These are phyloP conservation scores for Hippopotamyrus pictus DNA, from an alignment of 2,797 vertebrate species.

Conservation along the genomic window DNA sequence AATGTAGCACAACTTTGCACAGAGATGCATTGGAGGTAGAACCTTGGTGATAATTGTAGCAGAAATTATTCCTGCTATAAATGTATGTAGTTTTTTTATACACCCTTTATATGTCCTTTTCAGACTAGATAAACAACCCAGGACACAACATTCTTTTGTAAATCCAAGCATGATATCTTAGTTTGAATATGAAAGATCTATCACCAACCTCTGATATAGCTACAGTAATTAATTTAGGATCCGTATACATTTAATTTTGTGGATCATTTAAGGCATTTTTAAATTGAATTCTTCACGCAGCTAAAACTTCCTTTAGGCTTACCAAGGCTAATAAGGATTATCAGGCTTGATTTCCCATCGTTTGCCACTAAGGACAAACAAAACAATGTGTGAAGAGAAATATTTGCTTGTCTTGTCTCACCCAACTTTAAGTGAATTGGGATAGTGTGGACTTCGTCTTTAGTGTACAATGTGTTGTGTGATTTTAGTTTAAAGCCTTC, in stretches of 20 bases:
- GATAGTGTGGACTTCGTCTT: neutral
- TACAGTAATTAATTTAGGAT: neutral
- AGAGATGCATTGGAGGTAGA: neutral
- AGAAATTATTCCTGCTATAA: neutral
- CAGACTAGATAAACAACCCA: neutral
- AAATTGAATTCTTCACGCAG: neutral
- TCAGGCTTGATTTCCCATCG: neutral
- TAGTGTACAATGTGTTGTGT: neutral
- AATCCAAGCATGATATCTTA: neutral
- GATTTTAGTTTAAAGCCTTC: neutral
- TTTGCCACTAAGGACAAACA: neutral
- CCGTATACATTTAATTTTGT: neutral
- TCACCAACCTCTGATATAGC: neutral
- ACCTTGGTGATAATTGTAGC: neutral
- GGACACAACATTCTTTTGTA: neutral
- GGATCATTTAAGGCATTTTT: constrained; percentile 12
- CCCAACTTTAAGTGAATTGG: neutral
- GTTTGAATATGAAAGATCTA: neutral
- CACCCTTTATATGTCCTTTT: neutral
- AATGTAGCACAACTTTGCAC: neutral
- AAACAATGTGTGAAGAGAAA: neutral
- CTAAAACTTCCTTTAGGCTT: neutral
- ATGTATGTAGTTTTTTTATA: neutral
- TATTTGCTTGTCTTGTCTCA: neutral
- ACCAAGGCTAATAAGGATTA: neutral